phyloP scores from a whole-genome alignment of 2,888 invertebrate genomes.

The Periphyllus acericola region DNA sequence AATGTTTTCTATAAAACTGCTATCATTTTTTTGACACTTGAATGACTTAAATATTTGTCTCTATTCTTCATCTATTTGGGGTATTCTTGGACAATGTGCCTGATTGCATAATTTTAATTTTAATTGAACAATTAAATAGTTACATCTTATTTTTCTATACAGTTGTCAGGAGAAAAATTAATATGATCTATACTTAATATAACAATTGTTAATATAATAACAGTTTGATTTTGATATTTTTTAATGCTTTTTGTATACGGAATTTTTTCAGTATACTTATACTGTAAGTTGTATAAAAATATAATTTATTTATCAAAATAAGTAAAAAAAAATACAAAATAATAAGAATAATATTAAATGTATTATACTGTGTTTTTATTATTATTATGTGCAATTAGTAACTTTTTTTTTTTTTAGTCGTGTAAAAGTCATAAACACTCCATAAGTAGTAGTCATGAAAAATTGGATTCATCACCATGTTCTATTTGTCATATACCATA shows the following conservation, averaged over 20 bases:
- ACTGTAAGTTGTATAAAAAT: too few species aligned
- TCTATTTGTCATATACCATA: conserved; percentile 86
- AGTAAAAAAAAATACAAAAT: not conserved
- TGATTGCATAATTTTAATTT: too few species aligned
- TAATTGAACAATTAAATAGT: too few species aligned
- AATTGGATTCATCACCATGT: conserved; percentile 68
- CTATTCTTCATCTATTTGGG: not conserved
- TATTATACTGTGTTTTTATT: not conserved
- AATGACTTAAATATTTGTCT: not conserved
- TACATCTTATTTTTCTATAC: too few species aligned
- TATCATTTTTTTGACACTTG: not conserved
- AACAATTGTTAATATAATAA: too few species aligned
- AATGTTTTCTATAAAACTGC: not conserved
- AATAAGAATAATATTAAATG: not conserved
- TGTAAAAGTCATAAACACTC: conserved; percentile 51
- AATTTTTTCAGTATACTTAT: too few species aligned
- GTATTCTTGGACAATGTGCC: too few species aligned
- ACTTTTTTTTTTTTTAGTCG: conserved; percentile 37
- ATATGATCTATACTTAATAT: too few species aligned
- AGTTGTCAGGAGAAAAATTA: too few species aligned
- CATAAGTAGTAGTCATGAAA: conserved; percentile 53
- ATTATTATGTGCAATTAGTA: not conserved
- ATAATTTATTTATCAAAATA: too few species aligned
- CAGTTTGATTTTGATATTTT: too few species aligned
- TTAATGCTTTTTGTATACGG: too few species aligned